Percentiles rank a stretch among this genome's conserved stretches.
Evolutionary conservation across 2,888 invertebrate genomes (phyloP).

Genomic region (Ectobius pallidus): DNA sequence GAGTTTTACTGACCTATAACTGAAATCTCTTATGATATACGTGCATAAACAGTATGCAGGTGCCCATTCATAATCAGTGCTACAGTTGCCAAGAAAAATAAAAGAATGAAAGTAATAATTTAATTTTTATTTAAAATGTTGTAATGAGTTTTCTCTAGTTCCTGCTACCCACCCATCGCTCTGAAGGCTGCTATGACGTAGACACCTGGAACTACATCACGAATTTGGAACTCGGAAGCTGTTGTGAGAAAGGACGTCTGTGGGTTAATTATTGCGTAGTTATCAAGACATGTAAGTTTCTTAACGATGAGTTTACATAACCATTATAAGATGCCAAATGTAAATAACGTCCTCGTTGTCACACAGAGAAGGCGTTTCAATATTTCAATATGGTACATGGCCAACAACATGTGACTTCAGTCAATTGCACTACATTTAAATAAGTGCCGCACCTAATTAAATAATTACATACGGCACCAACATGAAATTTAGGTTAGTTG

Average conservation of each 20-base stretch:
- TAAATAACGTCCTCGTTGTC: background rate
- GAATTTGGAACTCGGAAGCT: conserved; percentile 11
- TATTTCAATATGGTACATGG: too few species aligned
- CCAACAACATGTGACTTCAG: too few species aligned
- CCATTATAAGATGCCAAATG: background rate
- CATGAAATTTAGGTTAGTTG: too few species aligned
- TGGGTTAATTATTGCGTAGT: conserved; percentile 2
- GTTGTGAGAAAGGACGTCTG: background rate
- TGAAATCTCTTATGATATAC: conserved; percentile 10
- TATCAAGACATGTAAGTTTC: background rate
- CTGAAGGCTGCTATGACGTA: background rate
- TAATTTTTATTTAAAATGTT: background rate
- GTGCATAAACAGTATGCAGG: conserved; percentile 21
- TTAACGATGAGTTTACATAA: background rate
- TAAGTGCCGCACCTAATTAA: too few species aligned
- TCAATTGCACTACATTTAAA: too few species aligned
- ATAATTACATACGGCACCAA: too few species aligned
- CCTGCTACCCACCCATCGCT: background rate
- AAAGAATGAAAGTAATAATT: background rate
- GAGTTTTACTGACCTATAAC: conserved; percentile 21
- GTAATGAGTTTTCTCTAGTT: background rate
- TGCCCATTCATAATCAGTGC: conserved; percentile 27
- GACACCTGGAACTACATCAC: background rate
- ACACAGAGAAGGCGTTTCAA: background rate
- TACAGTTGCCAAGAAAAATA: conserved; percentile 18